Evolutionary conservation across 2,797 vertebrate species (phyloP).

Genomic region (Monodelphis domestica): DNA sequence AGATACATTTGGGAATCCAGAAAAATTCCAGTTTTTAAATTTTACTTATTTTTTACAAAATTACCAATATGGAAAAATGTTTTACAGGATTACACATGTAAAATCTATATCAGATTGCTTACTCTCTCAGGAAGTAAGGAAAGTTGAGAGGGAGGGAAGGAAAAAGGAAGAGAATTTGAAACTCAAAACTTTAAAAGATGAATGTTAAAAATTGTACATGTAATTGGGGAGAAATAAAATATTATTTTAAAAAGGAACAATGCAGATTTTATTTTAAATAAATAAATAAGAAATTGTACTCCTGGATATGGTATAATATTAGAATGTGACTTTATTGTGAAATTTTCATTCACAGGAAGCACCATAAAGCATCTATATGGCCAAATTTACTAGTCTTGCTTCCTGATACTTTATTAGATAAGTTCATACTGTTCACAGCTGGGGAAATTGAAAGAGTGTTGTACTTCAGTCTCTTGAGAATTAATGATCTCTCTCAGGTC

Average conservation of each 20-base stretch:
- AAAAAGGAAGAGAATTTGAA: too few species aligned
- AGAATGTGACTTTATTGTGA: slow-evolving; percentile 28
- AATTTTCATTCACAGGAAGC: slow-evolving; percentile 37
- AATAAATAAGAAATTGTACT: too few species aligned
- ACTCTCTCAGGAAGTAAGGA: too few species aligned
- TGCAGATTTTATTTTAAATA: slow-evolving; percentile 48
- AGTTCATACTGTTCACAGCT: slow-evolving; percentile 22
- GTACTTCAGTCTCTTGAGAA: slow-evolving; percentile 17
- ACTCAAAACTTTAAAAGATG: too few species aligned
- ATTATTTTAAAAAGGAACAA: too few species aligned
- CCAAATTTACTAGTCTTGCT: slow-evolving; percentile 23
- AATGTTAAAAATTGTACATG: too few species aligned
- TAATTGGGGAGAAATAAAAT: too few species aligned
- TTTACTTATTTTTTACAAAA: too few species aligned
- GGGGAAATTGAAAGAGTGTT: slow-evolving; percentile 51
- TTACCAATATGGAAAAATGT: too few species aligned
- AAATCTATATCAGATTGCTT: too few species aligned
- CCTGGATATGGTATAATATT: not conserved
- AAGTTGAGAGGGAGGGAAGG: too few species aligned
- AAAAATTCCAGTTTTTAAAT: slow-evolving; percentile 51
- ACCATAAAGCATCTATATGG: slow-evolving; percentile 41
- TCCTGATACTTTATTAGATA: slow-evolving; percentile 18
- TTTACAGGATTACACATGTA: too few species aligned
- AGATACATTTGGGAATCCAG: slow-evolving; percentile 39
- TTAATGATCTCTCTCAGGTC: slow-evolving; percentile 19